These are phyloP conservation scores for Prunella fulvescens DNA, from an alignment of 2,113 vertebrate species.

Conservation along the genomic window DNA sequence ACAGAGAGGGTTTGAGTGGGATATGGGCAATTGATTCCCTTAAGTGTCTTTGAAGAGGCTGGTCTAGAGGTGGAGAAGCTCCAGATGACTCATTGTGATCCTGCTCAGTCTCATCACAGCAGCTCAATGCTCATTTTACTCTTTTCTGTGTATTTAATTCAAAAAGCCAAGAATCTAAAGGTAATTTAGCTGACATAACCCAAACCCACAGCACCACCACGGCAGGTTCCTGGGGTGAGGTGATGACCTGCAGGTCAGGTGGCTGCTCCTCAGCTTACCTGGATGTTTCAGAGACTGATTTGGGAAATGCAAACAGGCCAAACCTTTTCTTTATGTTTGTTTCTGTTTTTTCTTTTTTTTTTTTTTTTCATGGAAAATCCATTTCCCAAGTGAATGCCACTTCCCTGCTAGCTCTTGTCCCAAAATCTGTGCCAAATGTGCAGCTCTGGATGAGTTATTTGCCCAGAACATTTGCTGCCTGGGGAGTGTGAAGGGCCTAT, in stretches of 20 bases:
- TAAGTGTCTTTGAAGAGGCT: neutral
- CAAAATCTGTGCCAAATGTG: neutral
- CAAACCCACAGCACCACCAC: neutral
- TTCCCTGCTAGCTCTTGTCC: neutral
- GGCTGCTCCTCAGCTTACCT: neutral
- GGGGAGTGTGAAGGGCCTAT: neutral
- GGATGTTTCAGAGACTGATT: neutral
- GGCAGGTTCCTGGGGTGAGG: neutral
- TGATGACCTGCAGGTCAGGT: neutral
- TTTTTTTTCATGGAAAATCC: neutral
- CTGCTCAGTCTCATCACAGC: neutral
- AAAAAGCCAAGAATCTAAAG: neutral
- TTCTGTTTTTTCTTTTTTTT: neutral
- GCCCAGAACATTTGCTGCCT: neutral
- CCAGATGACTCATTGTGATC: neutral
- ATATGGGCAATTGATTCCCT: constrained; percentile 39
- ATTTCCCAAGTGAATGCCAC: neutral
- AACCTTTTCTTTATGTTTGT: neutral
- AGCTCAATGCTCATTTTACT: neutral
- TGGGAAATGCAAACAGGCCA: neutral
- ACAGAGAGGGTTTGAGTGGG: constrained; percentile 24
- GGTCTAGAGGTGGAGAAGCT: neutral
- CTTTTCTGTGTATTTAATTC: neutral
- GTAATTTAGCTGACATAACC: neutral
- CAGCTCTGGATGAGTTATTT: neutral